These are phyloP conservation scores for Paramormyrops kingsleyae DNA, from an alignment of 2,113 vertebrate genomes.

Conservation along the genomic window DNA sequence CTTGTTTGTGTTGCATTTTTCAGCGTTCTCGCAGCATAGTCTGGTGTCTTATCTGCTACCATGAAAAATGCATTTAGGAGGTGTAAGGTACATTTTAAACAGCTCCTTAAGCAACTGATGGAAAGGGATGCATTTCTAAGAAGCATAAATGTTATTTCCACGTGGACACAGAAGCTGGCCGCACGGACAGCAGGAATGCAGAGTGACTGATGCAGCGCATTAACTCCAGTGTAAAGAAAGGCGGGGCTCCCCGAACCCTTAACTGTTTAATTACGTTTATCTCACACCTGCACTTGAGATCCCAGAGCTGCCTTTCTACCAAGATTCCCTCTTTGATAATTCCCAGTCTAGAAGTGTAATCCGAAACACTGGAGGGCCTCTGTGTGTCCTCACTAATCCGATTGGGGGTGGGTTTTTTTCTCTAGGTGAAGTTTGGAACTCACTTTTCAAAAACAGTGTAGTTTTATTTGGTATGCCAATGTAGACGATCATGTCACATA, in stretches of 20 bases:
- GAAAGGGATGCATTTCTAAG: not conserved
- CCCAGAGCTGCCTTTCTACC: conserved; percentile 29
- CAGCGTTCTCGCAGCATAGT: not conserved
- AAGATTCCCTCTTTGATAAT: conserved; percentile 23
- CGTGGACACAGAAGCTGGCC: not conserved
- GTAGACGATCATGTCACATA: not conserved
- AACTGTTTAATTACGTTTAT: conserved; percentile 46
- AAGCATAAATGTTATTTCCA: not conserved
- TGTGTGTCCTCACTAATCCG: not conserved
- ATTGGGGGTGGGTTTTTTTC: not conserved
- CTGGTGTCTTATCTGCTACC: not conserved
- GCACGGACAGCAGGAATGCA: conserved; percentile 26
- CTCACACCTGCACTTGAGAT: conserved; percentile 34
- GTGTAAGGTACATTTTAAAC: not conserved
- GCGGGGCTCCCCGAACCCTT: conserved; percentile 31
- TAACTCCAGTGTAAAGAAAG: not conserved
- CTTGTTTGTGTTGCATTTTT: not conserved
- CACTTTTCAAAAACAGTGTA: not conserved
- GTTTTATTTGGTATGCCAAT: not conserved
- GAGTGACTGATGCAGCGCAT: not conserved
- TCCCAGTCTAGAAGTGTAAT: not conserved
- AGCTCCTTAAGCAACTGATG: not conserved
- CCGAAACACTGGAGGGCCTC: not conserved
- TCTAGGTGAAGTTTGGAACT: not conserved
- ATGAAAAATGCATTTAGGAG: not conserved